phyloP scores from a whole-genome alignment of 1,140 invertebrate species.

The Zaprionus capensis region DNA sequence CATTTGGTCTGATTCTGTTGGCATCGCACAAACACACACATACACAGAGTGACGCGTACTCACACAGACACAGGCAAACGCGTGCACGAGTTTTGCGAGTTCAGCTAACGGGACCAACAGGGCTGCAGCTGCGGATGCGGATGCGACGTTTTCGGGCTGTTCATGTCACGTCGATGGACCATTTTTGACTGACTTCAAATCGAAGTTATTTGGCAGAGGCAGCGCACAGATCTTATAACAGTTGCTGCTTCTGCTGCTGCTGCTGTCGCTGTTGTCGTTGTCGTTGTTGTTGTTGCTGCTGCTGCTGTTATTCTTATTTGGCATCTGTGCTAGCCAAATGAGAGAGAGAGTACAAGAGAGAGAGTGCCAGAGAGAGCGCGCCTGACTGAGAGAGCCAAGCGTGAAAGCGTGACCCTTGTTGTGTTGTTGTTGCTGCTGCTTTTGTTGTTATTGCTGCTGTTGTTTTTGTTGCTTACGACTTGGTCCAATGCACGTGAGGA shows the following conservation, averaged over 20 bases:
- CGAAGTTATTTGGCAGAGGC: constrained; percentile 54
- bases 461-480: constrained; percentile 23
- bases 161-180: constrained; percentile 80
- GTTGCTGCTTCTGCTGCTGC: constrained; percentile 23
- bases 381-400: constrained; percentile 12
- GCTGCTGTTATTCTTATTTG: constrained; percentile 41
- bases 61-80: constrained; percentile 31
- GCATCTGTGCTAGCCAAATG: constrained; percentile 37
- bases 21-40: constrained; percentile 24
- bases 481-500: constrained; percentile 55
- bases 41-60: constrained; percentile 19
- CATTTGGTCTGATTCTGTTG: constrained; percentile 44
- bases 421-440: constrained; percentile 50
- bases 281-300: constrained; percentile 6
- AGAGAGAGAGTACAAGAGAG: constrained; percentile 7
- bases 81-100: constrained; percentile 63
- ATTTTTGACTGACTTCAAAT: constrained; percentile 80
- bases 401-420: constrained; percentile 50
- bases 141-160: constrained; percentile 49
- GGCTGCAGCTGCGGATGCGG: constrained; percentile 45
- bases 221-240: constrained; percentile 58
- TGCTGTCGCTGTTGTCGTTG: not conserved
- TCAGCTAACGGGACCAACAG: constrained; percentile 48
- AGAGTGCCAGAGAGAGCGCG: constrained; percentile 20
- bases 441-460: constrained; percentile 6